These are phyloP conservation scores for Calliscelio sp. DNA, from an alignment of 2,888 invertebrate species.

Conservation along the genomic window DNA sequence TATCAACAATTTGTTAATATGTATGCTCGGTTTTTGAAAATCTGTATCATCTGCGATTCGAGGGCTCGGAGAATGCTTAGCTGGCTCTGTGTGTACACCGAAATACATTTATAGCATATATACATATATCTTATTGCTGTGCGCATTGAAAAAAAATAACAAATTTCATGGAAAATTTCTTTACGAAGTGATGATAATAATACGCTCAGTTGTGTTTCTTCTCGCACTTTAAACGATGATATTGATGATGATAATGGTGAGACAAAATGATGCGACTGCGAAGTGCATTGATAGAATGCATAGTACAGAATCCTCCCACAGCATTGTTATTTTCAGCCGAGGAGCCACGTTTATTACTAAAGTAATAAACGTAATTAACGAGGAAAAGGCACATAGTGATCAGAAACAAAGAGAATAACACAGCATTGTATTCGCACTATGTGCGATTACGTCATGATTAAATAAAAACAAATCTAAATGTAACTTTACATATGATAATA, in stretches of 20 bases:
- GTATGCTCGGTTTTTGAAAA: too few species aligned
- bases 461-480: conserved; percentile 67
- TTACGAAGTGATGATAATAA: conserved; percentile 55
- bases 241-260: conserved; percentile 62
- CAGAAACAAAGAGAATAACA: conserved; percentile 60
- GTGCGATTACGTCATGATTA: conserved; percentile 68
- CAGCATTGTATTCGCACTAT: conserved; percentile 69
- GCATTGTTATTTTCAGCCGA: conserved; percentile 85
- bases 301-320: conserved; percentile 79
- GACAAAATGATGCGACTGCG: conserved; percentile 60
- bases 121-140: conserved; percentile 75
- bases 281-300: conserved; percentile 66
- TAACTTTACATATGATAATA: conserved; percentile 40
- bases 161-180: conserved; percentile 54
- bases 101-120: conserved; percentile 77
- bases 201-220: conserved; percentile 66
- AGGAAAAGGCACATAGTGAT: conserved; percentile 67
- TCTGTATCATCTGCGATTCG: conserved; percentile 76
- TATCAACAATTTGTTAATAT: too few species aligned
- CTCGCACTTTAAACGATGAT: conserved; percentile 55
- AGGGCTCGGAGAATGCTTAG: conserved; percentile 84
- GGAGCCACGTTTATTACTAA: conserved; percentile 74
- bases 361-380: conserved; percentile 72
- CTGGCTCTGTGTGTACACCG: conserved; percentile 84
- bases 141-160: conserved; percentile 59